phyloP scores from a whole-genome alignment of 1,140 invertebrate species.

The Rhopalosiphum padi region DNA sequence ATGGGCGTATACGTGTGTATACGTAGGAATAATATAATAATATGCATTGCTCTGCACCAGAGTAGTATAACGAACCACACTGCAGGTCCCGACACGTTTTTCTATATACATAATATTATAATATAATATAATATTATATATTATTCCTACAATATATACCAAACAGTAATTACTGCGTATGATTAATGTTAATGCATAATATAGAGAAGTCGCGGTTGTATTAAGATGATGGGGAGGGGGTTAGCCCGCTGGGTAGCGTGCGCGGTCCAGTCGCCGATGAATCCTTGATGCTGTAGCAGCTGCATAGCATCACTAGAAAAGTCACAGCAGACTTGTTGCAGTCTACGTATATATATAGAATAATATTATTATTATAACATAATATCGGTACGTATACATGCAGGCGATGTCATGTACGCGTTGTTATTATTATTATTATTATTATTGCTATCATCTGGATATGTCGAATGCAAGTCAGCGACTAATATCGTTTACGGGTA shows the following conservation, averaged over 20 bases:
- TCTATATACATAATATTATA: background rate
- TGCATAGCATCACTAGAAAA: background rate
- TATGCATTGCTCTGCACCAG: background rate
- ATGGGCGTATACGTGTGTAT: background rate
- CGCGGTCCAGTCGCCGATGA: background rate
- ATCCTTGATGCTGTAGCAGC: background rate
- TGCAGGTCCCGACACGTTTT: background rate
- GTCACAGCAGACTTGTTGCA: background rate
- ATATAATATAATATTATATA: background rate
- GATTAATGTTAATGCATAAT: conserved; percentile 51
- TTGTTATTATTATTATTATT: background rate
- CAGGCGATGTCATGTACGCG: background rate
- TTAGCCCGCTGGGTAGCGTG: conserved; percentile 43
- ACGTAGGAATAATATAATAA: conserved; percentile 1
- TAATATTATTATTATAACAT: background rate
- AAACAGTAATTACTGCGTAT: conserved; percentile 35
- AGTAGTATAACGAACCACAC: background rate
- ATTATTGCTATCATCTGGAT: background rate
- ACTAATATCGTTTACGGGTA: background rate
- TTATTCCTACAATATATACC: background rate
- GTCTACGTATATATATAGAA: background rate
- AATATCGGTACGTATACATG: background rate
- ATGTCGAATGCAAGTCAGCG: background rate
- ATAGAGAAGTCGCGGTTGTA: background rate
- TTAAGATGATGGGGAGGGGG: background rate